Evolutionary conservation across 1,140 invertebrate species (phyloP), one percentile per base, ranked within the genome.

Genomic region (Asbolus verrucosus): DNA sequence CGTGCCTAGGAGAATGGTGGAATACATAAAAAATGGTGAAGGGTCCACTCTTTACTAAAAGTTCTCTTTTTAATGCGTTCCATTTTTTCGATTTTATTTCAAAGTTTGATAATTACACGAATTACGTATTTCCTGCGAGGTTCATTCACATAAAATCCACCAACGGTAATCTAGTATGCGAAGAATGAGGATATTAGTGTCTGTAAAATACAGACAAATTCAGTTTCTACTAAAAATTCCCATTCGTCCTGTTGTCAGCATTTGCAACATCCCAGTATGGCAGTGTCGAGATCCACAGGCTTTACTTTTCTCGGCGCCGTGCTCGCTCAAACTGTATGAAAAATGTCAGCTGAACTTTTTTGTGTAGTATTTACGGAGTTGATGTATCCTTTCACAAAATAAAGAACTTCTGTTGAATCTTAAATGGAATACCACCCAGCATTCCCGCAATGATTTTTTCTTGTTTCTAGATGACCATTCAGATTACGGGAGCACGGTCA

Each of bases 401-500:
- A 31, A 50, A 6, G n/a, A 36, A n/a, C 33, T 36, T n/a, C 6
- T 2, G 33, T 36, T 36, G 33, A 36, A 36, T 36, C 11, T 11
- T 36, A 36, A 36, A 36, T 3, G 33, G 11, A 6, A 11, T 11
- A 36, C 33, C 33, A 36, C 33, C 33, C 33, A n/a, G 33, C 33
- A 46, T 46, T 46, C 43, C n/a, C 15, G n/a, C 15, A 46, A 4
- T 16, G 14, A 19, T 31, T 18, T 30, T 60, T 50, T 24, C 38
- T 46, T 69, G 65, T 18, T 76, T 74, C 3, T 67, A 87, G 86
- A 87, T 83, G 86, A 87, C 77, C 86, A 87, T 74, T 87, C 85
- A 6, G 86, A 87, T 76, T 87, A 87, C 76, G 86, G 86, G 67
- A 87, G 86, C 76, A 87, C 85, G 5, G 85, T 87, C 62, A 82